Base-by-base conservation (phyloP, 2,797 vertebrate species). In the Vespertilio murinus region DNA sequence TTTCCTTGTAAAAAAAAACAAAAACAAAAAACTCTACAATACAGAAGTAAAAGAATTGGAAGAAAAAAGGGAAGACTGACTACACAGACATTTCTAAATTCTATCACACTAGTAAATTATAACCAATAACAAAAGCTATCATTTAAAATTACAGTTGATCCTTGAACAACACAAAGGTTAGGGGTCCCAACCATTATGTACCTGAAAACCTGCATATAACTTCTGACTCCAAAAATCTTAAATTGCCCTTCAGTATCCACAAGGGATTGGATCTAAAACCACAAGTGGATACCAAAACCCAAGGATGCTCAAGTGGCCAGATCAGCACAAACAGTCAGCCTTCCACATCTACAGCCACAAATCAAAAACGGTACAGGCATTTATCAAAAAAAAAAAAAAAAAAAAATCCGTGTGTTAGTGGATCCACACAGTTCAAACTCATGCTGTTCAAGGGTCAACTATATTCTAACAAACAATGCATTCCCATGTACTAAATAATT, bases 401-500 rank as follows among this genome's bases (percentile, higher is more conserved):
- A 42, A 42, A 42, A 42, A 42, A 42, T 42, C 78, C 1, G 0
- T 40, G 56, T 5, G 8, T 33, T 45, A 47, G 30, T 47, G 30
- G 79, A 47, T 59, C 61, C 59, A 64, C 17, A 8, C 2, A 64
- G 56, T 81, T 45, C 56, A 64, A 30, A 81, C 6, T 40, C 59
- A 47, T 65, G 79, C 10, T 33, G 8, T 47, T 75, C n/a, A 77
- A 52, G 20, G 42, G 20, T 25, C 42, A 17, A 33, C 40, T 82
- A 8, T 17, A 93, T 59, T 81, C 84, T 84, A 88, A 67, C 40
- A 77, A 88, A 83, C 28, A 64, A 74, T n/a, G 8, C 1, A 95
- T 6, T 88, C 70, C 22, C 25, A 90, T 25, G 79, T 94, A 79
- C 45, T 40, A 96, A 93, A 84, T 84, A 67, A 91, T 42, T 75